These are phyloP conservation scores for Elysia crispata DNA, from an alignment of 2,888 invertebrate genomes.

Conservation along the genomic window DNA sequence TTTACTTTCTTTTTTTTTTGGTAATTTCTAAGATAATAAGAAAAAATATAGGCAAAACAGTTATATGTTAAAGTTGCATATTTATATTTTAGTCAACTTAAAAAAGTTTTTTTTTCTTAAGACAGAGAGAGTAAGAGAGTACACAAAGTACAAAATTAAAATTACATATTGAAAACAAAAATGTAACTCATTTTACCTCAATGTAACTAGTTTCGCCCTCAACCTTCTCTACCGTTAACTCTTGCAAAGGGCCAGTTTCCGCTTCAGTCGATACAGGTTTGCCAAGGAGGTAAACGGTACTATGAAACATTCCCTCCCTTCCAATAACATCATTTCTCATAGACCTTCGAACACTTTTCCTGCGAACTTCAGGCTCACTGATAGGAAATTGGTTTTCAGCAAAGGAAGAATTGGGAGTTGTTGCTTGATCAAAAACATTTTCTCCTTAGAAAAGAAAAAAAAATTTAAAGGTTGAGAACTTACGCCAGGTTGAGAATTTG, in stretches of 20 bases:
- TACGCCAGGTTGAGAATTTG: too few species aligned
- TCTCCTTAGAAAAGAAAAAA: slow-evolving; percentile 10
- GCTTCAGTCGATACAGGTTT: slow-evolving; percentile 17
- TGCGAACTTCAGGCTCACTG: not conserved
- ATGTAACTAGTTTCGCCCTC: slow-evolving; percentile 44
- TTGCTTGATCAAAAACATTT: not conserved
- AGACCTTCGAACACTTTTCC: slow-evolving; percentile 14
- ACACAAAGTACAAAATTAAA: too few species aligned
- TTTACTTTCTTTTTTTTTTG: too few species aligned
- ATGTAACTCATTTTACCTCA: slow-evolving; percentile 27
- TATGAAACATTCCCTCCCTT: slow-evolving; percentile 11
- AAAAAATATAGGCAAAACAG: too few species aligned
- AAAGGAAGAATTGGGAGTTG: not conserved
- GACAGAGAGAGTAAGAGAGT: too few species aligned
- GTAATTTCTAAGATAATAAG: too few species aligned
- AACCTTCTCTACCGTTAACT: slow-evolving; percentile 37
- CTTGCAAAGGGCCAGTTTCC: slow-evolving; percentile 32
- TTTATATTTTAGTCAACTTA: too few species aligned
- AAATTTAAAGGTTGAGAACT: not conserved
- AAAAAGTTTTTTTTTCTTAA: too few species aligned
- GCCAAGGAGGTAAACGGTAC: slow-evolving; percentile 23
- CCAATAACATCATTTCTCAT: slow-evolving; percentile 26
- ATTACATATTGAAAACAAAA: too few species aligned
- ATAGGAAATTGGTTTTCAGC: not conserved
- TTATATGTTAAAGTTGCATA: too few species aligned